Percentiles rank a stretch among this genome's conserved stretches.
Evolutionary conservation across 2,113 vertebrate genomes (phyloP).

Genomic region (Mastomys coucha): DNA sequence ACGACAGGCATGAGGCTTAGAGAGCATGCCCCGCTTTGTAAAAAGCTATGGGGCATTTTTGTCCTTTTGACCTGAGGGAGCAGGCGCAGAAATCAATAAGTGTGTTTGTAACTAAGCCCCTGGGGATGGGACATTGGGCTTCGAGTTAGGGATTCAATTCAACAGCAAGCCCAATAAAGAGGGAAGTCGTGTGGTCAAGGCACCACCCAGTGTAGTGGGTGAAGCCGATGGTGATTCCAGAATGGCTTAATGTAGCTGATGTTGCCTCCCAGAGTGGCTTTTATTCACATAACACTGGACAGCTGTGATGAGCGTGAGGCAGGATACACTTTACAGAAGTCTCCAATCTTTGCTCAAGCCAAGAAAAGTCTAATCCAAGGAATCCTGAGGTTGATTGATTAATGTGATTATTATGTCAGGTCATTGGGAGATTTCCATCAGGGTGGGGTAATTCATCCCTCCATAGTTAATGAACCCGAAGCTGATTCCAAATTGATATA

Average conservation of each 20-base stretch:
- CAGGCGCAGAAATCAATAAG: background rate
- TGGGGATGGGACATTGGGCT: background rate
- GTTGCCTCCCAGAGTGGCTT: background rate
- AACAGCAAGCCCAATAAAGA: background rate
- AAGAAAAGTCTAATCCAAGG: background rate
- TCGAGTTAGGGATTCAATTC: background rate
- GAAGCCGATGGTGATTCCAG: conserved; percentile 46
- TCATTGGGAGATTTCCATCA: background rate
- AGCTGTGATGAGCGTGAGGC: background rate
- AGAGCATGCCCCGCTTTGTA: background rate
- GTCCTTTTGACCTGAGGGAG: background rate
- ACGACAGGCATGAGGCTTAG: background rate
- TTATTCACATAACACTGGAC: background rate
- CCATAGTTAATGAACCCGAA: background rate
- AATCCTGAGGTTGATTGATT: background rate
- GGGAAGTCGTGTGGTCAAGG: background rate
- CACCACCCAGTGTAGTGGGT: background rate
- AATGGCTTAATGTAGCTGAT: conserved; percentile 22
- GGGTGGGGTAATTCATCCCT: background rate
- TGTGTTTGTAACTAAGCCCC: background rate
- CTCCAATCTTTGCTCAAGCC: background rate
- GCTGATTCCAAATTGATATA: background rate
- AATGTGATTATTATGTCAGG: background rate
- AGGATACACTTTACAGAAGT: background rate
- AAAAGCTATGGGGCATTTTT: background rate